Percentiles rank a stretch among this genome's conserved stretches.
Evolutionary conservation across 2,888 invertebrate genomes (phyloP).

Genomic region (Buathra laborator): DNA sequence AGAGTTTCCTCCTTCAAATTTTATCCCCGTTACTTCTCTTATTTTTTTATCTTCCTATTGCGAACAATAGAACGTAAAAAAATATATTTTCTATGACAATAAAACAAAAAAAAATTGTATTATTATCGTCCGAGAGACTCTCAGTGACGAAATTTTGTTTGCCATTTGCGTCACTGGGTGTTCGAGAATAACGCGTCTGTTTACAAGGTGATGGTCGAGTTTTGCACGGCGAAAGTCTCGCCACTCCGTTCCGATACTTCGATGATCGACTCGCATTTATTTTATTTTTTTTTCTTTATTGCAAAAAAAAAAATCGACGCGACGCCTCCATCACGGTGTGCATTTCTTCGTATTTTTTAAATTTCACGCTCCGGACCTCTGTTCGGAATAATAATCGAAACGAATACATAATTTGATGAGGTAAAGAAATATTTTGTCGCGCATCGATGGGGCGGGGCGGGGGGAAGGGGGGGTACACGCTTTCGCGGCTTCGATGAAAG

Average conservation of each 20-base stretch:
- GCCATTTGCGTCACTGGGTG: constrained; percentile 64
- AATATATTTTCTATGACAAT: not conserved
- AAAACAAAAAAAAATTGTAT: not conserved
- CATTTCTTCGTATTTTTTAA: not conserved
- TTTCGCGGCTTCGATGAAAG: constrained; percentile 62
- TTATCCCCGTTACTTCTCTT: not conserved
- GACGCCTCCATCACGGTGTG: not conserved
- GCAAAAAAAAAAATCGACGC: not conserved
- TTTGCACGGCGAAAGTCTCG: constrained; percentile 54
- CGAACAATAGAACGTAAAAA: not conserved
- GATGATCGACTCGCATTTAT: not conserved
- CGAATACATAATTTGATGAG: constrained; percentile 19
- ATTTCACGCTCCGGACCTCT: not conserved
- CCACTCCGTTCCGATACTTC: constrained; percentile 20
- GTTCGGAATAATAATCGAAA: not conserved
- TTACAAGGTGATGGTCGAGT: constrained; percentile 20
- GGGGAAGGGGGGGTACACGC: not conserved
- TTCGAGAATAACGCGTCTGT: constrained; percentile 9
- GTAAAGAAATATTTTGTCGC: constrained; percentile 2
- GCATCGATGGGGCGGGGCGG: not conserved
- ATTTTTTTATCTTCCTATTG: not conserved
- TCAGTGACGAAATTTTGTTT: constrained; percentile 64
- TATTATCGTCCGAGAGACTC: constrained; percentile 27
- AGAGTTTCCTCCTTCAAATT: not conserved
- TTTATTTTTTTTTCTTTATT: not conserved